These are phyloP conservation scores for Mythimna vitellina DNA, from an alignment of 2,888 invertebrate genomes.

Conservation along the genomic window DNA sequence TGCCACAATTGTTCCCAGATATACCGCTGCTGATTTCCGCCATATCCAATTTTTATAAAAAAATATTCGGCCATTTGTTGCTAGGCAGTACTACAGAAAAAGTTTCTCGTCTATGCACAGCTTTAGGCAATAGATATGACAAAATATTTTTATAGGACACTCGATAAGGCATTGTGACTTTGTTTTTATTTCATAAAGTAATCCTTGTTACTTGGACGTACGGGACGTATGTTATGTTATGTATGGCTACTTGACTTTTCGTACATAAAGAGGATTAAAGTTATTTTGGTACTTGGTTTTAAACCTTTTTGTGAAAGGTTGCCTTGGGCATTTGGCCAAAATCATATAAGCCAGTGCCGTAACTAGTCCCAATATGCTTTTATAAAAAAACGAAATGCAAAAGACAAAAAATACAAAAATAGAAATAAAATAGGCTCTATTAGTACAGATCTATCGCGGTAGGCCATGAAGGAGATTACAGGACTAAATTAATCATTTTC, in stretches of 20 bases:
- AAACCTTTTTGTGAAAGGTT: constrained; percentile 6
- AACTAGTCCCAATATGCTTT: too few relatives aligned
- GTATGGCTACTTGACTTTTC: constrained; percentile 10
- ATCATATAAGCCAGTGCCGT: neutral
- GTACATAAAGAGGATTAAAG: constrained; percentile 2
- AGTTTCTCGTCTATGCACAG: neutral
- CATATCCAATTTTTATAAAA: too few relatives aligned
- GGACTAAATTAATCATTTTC: too few relatives aligned
- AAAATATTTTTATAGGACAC: constrained; percentile 55
- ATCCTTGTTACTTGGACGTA: constrained; percentile 7
- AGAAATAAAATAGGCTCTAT: too few relatives aligned
- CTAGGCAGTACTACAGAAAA: neutral
- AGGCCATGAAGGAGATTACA: too few relatives aligned
- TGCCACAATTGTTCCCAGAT: neutral
- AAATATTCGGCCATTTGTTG: neutral
- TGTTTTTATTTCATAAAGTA: constrained; percentile 40
- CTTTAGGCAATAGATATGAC: constrained; percentile 5
- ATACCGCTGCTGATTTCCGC: too few relatives aligned
- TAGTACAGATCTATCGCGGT: too few relatives aligned
- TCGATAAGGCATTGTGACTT: neutral
- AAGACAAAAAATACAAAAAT: too few relatives aligned
- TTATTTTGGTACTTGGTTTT: neutral
- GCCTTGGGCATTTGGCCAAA: neutral
- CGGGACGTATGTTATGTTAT: constrained; percentile 9
- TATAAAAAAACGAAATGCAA: too few relatives aligned